These are phyloP conservation scores for Sebastolobus alascanus DNA, from an alignment of 2,797 vertebrate species.

Conservation along the genomic window DNA sequence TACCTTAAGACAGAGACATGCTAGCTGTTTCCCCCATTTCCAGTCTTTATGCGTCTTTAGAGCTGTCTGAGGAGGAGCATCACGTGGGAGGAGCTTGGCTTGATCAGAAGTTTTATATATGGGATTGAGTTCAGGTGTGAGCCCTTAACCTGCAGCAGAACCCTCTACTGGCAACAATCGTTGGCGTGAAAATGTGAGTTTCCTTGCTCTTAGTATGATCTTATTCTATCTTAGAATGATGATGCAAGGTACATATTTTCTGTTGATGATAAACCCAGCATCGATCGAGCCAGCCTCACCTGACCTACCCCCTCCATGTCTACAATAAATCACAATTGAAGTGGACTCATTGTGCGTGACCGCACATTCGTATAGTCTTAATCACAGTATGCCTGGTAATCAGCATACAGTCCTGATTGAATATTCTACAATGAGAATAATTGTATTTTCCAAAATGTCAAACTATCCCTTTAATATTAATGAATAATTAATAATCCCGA, in stretches of 20 bases:
- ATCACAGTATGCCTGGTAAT: background rate
- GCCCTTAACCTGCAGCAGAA: background rate
- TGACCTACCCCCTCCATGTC: background rate
- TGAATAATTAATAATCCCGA: background rate
- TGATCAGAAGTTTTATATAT: background rate
- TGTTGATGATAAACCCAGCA: background rate
- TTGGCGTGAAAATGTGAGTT: background rate
- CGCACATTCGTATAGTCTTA: background rate
- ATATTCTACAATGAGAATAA: background rate
- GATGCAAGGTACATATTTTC: background rate
- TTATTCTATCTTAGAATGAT: background rate
- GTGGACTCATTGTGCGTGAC: too few species aligned
- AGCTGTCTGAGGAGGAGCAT: too few species aligned
- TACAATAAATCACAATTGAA: too few species aligned
- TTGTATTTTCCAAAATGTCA: too few species aligned
- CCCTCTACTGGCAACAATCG: background rate
- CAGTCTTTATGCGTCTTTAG: too few species aligned
- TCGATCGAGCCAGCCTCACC: background rate
- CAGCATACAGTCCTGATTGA: background rate
- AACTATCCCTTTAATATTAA: background rate
- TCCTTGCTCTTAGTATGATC: background rate
- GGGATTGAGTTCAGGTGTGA: background rate
- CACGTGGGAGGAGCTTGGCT: too few species aligned
- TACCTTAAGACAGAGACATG: too few species aligned
- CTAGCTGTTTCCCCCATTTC: too few species aligned